Evolutionary conservation across 2,113 vertebrate genomes (phyloP), one percentile per base, ranked within the genome.

Genomic region (Henicopernis longicauda): DNA sequence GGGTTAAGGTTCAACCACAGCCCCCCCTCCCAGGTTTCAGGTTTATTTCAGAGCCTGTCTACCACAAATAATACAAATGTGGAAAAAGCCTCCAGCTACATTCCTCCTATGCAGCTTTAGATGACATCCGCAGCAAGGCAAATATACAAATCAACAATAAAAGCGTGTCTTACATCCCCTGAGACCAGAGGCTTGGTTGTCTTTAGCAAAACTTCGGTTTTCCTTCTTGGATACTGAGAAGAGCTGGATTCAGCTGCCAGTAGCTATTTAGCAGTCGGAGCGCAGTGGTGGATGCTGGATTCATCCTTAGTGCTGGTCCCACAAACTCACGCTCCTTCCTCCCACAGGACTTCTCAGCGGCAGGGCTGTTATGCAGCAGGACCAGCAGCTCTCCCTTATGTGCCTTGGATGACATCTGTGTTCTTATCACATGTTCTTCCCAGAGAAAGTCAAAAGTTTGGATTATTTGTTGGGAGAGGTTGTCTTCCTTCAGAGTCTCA

Each of bases 141-240:
- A 95, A 96, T 65, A 83, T 3, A 95, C 65, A 92, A 84, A 94
- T 83, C 50, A 90, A 82, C 50, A 80, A 40, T 45, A 58, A 87
- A 82, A 72, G 11, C 0, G 0, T 61, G 29, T 79, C 45, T 89
- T 59, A 5, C 12, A 55, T 59, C 27, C 47, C 38, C 47, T 16
- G 89, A 77, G 70, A 90, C 29, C 18, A 47, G 22, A 79, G 31
- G 58, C 45, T 93, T 69, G 32, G 10, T 55, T 86, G 79, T 86
- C 44, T 49, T 86, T 20, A 82, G 34, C 10, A 61, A 86, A 94
- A 86, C 16, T 59, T 25, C 36, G 16, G 31, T 47, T 87, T 10
- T 59, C 16, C 76, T 29, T 58, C 55, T 52, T 2, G 3, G n/a
- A 32, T 34, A 47, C 38, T 21, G 40, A 45, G 49, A 86, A 86